Conservation (phyloP, 2,888 invertebrate species). For the Allolobophora icterica region DNA sequence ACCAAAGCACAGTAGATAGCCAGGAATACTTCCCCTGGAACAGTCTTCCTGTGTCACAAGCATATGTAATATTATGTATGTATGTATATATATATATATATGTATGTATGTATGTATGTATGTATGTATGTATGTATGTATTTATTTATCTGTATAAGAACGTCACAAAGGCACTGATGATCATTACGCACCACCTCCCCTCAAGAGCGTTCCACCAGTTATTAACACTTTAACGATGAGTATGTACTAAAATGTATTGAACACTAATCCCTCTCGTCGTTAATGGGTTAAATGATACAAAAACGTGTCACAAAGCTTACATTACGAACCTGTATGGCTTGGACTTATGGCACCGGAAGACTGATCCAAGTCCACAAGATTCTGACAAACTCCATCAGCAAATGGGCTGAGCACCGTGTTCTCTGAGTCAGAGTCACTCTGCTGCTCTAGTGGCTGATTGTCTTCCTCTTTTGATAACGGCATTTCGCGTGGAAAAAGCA, state of each 20-base stretch:
- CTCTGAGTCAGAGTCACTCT: conserved; percentile 12
- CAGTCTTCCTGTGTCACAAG: background rate
- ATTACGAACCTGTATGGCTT: conserved; percentile 1
- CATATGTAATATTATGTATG: background rate
- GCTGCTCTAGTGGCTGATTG: background rate
- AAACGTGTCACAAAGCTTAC: background rate
- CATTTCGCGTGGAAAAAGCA: conserved; percentile 52
- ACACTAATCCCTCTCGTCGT: no score
- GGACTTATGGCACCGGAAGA: background rate
- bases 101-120: background rate
- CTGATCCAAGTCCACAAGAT: conserved; percentile 18
- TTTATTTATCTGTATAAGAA: no score
- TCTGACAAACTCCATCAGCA: background rate
- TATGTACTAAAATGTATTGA: no score
- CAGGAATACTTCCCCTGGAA: background rate
- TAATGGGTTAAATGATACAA: background rate
- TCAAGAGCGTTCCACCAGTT: background rate
- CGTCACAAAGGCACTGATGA: background rate
- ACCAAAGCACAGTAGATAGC: background rate
- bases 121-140: background rate
- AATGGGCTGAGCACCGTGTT: background rate
- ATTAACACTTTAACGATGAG: no score
- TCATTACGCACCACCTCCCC: background rate
- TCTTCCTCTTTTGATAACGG: background rate
- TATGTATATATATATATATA: no score